These are phyloP conservation scores for Linnaemya vulpina DNA, from an alignment of 2,888 invertebrate genomes.

Conservation along the genomic window DNA sequence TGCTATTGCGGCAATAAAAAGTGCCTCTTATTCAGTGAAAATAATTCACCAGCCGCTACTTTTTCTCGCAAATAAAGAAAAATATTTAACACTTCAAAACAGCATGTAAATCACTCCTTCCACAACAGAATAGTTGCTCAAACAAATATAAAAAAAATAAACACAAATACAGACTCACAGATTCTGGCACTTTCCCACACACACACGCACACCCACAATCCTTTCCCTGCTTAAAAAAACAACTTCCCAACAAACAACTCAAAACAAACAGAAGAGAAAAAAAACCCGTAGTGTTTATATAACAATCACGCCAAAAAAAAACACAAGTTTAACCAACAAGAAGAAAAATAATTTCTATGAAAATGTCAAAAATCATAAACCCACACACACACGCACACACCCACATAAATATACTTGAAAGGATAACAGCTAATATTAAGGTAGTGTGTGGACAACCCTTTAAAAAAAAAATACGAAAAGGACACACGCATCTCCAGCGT, in stretches of 20 bases:
- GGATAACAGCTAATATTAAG: slow-evolving; percentile 26
- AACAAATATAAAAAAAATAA: slow-evolving; percentile 27
- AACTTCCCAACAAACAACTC: slow-evolving; percentile 42
- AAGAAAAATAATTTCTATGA: slow-evolving; percentile 39
- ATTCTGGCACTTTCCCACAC: background rate
- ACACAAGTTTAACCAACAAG: slow-evolving; percentile 28
- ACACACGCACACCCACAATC: slow-evolving; percentile 33
- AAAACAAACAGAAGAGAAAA: slow-evolving; percentile 32
- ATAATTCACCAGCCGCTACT: background rate
- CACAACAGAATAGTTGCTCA: slow-evolving; percentile 43
- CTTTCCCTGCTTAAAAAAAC: slow-evolving; percentile 52
- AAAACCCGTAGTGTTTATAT: slow-evolving; percentile 60
- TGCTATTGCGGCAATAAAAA: too few species aligned
- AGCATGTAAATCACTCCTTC: slow-evolving; percentile 63
- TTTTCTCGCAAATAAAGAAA: background rate
- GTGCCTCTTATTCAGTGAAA: too few species aligned
- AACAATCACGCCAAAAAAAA: slow-evolving; percentile 65
- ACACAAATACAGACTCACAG: slow-evolving; percentile 28
- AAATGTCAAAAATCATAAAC: slow-evolving; percentile 52
- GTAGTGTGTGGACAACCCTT: slow-evolving; percentile 47
- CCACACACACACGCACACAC: slow-evolving; percentile 56
- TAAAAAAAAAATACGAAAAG: slow-evolving; percentile 29
- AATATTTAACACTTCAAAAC: slow-evolving; percentile 9
- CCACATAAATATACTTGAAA: background rate
- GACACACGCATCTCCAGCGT: slow-evolving; percentile 32